Evolutionary conservation across 2,888 invertebrate species (phyloP).

Genomic region (Leistus spinibarbis): DNA sequence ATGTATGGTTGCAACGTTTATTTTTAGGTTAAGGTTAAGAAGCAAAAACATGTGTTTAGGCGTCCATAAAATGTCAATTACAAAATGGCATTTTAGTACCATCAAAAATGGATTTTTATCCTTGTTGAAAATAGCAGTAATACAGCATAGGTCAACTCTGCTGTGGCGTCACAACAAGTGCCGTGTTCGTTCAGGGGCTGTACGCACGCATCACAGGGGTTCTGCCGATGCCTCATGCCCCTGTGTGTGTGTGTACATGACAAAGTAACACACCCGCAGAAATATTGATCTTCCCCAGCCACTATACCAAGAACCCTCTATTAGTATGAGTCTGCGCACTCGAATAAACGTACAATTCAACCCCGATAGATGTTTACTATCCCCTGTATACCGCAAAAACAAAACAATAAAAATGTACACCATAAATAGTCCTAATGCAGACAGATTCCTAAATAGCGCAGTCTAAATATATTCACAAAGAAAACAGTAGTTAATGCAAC

Average conservation of each 20-base stretch:
- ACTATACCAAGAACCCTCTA: conserved; percentile 13
- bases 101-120: conserved; percentile 1
- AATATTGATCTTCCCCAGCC: conserved; percentile 35
- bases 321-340: conserved; percentile 20
- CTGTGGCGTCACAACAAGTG: conserved; percentile 34
- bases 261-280: conserved; percentile 32
- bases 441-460: background rate
- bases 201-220: conserved; percentile 12
- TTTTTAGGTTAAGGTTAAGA: background rate
- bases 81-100: background rate
- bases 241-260: background rate
- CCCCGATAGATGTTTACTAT: background rate
- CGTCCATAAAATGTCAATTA: background rate
- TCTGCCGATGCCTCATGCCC: conserved; percentile 1
- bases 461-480: conserved; percentile 7
- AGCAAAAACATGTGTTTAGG: background rate
- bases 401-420: background rate
- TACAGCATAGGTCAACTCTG: conserved; percentile 6
- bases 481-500: background rate
- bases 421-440: background rate
- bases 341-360: background rate
- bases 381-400: background rate
- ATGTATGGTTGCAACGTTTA: too few species aligned
- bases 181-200: conserved; percentile 10
- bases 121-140: background rate